Evolutionary conservation across 2,113 vertebrate species (phyloP).

Genomic region (Etheostoma cragini): DNA sequence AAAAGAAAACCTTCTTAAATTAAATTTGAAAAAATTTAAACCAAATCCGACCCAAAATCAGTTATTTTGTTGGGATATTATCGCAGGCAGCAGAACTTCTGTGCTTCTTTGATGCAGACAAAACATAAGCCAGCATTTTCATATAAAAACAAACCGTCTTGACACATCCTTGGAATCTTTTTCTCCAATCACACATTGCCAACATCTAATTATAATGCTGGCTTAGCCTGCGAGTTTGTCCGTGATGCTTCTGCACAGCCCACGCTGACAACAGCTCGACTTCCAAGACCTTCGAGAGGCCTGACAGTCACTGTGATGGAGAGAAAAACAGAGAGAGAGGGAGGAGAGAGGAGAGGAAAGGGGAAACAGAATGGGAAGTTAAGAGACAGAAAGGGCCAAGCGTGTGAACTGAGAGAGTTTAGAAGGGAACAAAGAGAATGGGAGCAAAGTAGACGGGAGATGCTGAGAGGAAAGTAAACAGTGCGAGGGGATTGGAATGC

Average conservation of each 20-base stretch:
- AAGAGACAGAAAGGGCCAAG: not conserved
- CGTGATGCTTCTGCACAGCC: not conserved
- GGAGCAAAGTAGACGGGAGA: not conserved
- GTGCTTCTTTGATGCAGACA: not conserved
- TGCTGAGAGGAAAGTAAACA: slow-evolving; percentile 57
- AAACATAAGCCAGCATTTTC: not conserved
- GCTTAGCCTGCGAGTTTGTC: not conserved
- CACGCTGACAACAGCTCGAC: slow-evolving; percentile 23
- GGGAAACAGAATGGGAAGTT: not conserved
- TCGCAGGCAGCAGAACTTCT: not conserved
- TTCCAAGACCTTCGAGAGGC: slow-evolving; percentile 6
- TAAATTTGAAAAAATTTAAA: not conserved
- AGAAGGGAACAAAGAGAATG: not conserved
- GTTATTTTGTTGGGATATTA: not conserved
- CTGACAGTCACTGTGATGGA: slow-evolving; percentile 7
- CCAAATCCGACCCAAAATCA: not conserved
- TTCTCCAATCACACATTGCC: not conserved
- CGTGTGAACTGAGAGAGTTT: not conserved
- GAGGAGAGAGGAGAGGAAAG: not conserved
- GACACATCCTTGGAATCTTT: not conserved
- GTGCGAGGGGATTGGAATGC: slow-evolving; percentile 63
- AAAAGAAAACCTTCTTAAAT: no score
- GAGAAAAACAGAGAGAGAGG: not conserved
- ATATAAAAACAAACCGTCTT: not conserved
- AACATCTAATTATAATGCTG: no score